Percentiles rank a stretch among this genome's conserved stretches.
Conservation (phyloP, 1,140 invertebrate species). For the Cecropterus lyciades region DNA sequence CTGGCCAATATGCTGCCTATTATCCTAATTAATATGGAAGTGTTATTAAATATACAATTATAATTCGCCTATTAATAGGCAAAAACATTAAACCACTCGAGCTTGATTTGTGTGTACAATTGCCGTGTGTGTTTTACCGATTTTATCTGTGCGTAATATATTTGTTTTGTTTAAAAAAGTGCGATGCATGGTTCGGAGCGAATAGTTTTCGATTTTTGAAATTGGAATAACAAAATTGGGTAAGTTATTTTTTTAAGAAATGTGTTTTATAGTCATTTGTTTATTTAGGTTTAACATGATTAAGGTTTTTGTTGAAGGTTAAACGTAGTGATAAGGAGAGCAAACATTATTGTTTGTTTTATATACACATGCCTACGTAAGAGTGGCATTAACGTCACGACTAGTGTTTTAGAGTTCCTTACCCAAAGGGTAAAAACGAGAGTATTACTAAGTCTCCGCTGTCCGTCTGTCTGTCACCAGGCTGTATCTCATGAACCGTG, state of each 20-base stretch:
- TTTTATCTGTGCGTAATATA: constrained; percentile 22
- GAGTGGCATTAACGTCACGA: neutral
- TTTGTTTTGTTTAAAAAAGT: constrained; percentile 17
- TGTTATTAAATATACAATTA: constrained; percentile 29
- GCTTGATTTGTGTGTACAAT: constrained; percentile 34
- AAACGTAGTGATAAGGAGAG: constrained; percentile 22
- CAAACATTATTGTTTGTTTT: constrained; percentile 11
- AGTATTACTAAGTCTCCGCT: too few species aligned
- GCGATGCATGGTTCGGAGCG: constrained; percentile 22
- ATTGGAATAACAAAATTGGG: constrained; percentile 13
- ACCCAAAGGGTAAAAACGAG: too few species aligned
- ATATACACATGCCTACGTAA: constrained; percentile 1
- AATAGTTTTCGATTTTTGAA: constrained; percentile 29
- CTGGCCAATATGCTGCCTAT: neutral
- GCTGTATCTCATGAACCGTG: too few species aligned
- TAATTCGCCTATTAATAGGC: constrained; percentile 22
- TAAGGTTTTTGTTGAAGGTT: constrained; percentile 28
- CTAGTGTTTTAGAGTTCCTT: too few species aligned
- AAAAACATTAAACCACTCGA: constrained; percentile 27
- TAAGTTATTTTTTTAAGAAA: constrained; percentile 8
- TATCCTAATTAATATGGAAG: constrained; percentile 2
- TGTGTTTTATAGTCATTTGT: neutral
- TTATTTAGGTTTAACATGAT: constrained; percentile 3
- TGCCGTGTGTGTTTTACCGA: constrained; percentile 29
- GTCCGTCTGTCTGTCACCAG: too few species aligned